These are phyloP conservation scores for Drosophila funebris DNA, from an alignment of 1,140 invertebrate species.

Conservation along the genomic window DNA sequence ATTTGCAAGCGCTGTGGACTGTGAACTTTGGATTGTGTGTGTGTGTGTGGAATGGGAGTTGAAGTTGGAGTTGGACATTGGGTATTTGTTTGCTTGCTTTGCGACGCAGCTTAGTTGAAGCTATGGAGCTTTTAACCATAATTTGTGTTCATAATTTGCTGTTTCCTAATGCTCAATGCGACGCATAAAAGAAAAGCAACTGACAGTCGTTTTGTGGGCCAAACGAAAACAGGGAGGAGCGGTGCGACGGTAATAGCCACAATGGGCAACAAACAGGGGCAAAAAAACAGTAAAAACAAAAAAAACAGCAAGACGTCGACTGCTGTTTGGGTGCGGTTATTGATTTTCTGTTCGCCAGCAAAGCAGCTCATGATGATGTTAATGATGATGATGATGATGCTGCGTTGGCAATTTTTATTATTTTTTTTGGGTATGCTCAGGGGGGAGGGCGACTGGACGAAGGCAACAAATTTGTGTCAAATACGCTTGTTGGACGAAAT, in stretches of 20 bases:
- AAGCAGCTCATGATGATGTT: slow-evolving; percentile 22
- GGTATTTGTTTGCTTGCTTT: slow-evolving; percentile 33
- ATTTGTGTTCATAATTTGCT: slow-evolving; percentile 43
- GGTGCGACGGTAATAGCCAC: slow-evolving; percentile 9
- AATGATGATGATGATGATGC: slow-evolving; percentile 45
- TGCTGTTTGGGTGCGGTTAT: slow-evolving; percentile 68
- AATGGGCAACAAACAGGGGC: slow-evolving; percentile 35
- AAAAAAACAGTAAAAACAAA: slow-evolving; percentile 1
- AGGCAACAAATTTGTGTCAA: slow-evolving; percentile 38
- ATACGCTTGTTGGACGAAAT: slow-evolving; percentile 30
- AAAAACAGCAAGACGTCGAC: slow-evolving; percentile 37
- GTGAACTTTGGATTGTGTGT: neutral
- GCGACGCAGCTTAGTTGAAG: neutral
- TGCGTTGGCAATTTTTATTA: slow-evolving; percentile 71
- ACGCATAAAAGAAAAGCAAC: slow-evolving; percentile 25
- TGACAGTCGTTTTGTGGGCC: slow-evolving; percentile 6
- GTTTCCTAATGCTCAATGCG: slow-evolving; percentile 27
- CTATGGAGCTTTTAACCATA: slow-evolving; percentile 3
- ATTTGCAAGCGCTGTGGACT: neutral
- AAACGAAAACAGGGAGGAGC: slow-evolving; percentile 11
- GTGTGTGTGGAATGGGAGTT: neutral
- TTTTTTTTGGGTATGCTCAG: slow-evolving; percentile 2
- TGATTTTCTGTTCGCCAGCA: slow-evolving; percentile 64
- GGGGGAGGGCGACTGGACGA: neutral
- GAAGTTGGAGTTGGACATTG: neutral